Conservation (phyloP, 2,113 vertebrate species). For the Macheiramphus alcinus region DNA sequence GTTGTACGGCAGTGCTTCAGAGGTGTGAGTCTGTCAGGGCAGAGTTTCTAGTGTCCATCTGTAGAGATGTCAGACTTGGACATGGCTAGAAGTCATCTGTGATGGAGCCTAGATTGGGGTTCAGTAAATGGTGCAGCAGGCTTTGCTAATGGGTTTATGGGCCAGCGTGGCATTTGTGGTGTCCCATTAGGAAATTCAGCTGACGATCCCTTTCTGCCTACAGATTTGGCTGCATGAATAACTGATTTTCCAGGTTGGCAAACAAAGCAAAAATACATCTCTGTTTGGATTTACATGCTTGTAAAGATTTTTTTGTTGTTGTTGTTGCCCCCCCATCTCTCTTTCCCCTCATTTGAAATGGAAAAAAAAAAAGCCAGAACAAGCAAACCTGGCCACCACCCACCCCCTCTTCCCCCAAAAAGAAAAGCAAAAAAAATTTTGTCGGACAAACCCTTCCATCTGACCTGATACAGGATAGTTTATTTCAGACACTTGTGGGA, state of each 20-base stretch:
- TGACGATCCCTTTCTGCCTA: background rate
- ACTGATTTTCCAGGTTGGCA: background rate
- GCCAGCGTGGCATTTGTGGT: fast-evolving
- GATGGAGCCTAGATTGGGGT: background rate
- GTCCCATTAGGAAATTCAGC: background rate
- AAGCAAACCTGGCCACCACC: background rate
- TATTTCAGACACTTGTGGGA: background rate
- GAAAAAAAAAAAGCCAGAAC: background rate
- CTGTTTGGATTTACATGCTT: background rate
- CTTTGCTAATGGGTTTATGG: background rate
- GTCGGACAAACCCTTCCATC: background rate
- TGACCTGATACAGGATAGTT: background rate
- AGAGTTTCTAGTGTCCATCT: background rate
- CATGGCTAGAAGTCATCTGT: fast-evolving
- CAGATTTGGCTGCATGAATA: background rate
- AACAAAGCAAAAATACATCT: background rate
- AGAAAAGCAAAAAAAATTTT: background rate
- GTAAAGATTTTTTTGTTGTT: background rate
- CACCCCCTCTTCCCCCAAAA: fast-evolving
- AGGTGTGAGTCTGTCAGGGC: background rate
- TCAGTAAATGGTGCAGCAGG: background rate
- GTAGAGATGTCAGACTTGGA: background rate
- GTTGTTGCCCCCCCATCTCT: too few species aligned
- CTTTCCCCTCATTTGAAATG: background rate
- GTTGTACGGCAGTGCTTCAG: fast-evolving